Base-by-base conservation (phyloP, 2,113 vertebrate species). In the Nibea albiflora region DNA sequence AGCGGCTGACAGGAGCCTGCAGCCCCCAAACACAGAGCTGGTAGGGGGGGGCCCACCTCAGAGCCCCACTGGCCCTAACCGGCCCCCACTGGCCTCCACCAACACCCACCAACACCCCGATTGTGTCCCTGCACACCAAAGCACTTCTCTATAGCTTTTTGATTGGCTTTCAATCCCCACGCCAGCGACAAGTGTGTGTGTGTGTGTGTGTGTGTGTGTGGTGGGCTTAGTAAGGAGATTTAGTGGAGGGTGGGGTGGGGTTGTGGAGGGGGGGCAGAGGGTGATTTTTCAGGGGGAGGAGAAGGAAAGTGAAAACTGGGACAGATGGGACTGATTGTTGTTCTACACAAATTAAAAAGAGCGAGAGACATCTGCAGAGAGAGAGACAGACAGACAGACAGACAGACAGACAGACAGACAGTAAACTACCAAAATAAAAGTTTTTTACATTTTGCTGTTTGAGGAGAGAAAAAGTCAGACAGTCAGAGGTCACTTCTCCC, bases 111-210 rank as follows among this genome's bases (percentile, higher is more conserved):
- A 94, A 94, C 90, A 91, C 92, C 90, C 93, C 93, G 90, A 95
- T 96, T 96, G 95, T 95, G 95, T 95, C 95, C 95, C 94, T 86
- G 93, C 95, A 96, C 95, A 93, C 96, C 96, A 98, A 98, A 98
- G 96, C 96, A 97, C 96, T 97, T 96, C 96, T 97, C 96, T 98
- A 99, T 99, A 98, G 97, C 97, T 98, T 99, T 99, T 98, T 98
- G 97, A 98, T 98, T 97, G 97, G 97, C 97, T 98, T 98, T 98
- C 97, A 98, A 97, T 99, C 96, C 96, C 87, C 96, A 95, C 93
- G 90, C 95, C 94, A 95, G 96, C 96, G 96, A 98, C 97, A 96
- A 84, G 89, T 83, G 83, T 65, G 75, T 78, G 49, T 67, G 75
- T 28, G n/a, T n/a, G n/a, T n/a, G n/a, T n/a, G n/a, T n/a, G n/a